Percentiles rank a stretch among this genome's conserved stretches.
phyloP scores from a whole-genome alignment of 2,797 vertebrate genomes.

The Salmo trutta region DNA sequence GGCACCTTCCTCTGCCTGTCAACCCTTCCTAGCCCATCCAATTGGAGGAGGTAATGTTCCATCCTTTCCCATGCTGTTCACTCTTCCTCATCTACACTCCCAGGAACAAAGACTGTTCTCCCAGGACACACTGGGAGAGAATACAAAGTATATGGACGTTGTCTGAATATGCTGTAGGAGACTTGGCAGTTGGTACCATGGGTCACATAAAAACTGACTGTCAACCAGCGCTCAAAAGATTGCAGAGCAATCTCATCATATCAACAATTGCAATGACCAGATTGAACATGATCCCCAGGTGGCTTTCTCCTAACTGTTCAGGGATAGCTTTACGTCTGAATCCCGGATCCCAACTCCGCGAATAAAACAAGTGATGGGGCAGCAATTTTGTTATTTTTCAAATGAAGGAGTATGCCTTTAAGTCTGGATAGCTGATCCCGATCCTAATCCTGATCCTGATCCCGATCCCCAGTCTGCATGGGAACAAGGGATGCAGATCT shows the following conservation, averaged over 20 bases:
- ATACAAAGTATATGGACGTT: neutral
- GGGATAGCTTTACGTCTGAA: neutral
- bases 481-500: neutral
- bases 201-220: neutral
- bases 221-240: neutral
- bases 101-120: conserved; percentile 1
- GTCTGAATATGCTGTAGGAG: neutral
- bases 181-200: too few relatives aligned
- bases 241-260: neutral
- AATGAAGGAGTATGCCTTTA: neutral
- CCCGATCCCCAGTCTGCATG: neutral
- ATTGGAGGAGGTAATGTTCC: conserved; percentile 35
- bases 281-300: neutral
- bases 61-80: conserved; percentile 35
- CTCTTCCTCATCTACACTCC: conserved; percentile 8
- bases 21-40: conserved; percentile 27
- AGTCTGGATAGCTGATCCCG: neutral
- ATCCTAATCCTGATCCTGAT: neutral
- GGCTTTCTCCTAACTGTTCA: neutral
- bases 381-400: neutral
- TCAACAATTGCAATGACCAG: neutral
- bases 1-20: conserved; percentile 17
- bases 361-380: neutral
- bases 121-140: neutral
- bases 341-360: conserved; percentile 25